These are phyloP conservation scores for Scaptodrosophila latifasciaeformis DNA, from an alignment of 2,888 invertebrate species.

Conservation along the genomic window DNA sequence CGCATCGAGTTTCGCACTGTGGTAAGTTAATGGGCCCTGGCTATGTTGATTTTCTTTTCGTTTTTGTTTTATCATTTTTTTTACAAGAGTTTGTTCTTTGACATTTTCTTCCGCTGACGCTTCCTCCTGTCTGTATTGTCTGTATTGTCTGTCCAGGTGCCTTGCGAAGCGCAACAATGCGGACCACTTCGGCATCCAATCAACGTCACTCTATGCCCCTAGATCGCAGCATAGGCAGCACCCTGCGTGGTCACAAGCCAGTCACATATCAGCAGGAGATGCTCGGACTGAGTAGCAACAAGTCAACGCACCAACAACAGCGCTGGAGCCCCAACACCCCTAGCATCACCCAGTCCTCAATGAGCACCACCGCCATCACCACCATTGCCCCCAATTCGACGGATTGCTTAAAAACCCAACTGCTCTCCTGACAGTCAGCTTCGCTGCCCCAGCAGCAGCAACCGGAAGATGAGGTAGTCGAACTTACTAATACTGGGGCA, in stretches of 20 bases:
- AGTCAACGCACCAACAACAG: too few relatives aligned
- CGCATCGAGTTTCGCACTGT: conserved; percentile 69
- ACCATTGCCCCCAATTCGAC: conserved; percentile 16
- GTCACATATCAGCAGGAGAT: conserved; percentile 31
- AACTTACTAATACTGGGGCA: conserved; percentile 1
- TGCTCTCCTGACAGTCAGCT: conserved; percentile 45
- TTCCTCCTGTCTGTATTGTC: too few relatives aligned
- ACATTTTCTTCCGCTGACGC: too few relatives aligned
- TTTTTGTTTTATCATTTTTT: too few relatives aligned
- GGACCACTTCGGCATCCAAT: conserved; percentile 13
- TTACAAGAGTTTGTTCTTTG: too few relatives aligned
- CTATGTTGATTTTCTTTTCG: too few relatives aligned
- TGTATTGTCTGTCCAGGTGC: too few relatives aligned
- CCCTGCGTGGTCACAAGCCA: conserved; percentile 28
- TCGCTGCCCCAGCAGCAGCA: neutral
- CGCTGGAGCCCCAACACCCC: conserved; percentile 35
- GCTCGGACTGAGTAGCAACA: conserved; percentile 20
- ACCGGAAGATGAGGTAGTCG: conserved; percentile 41
- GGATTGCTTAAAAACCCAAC: conserved; percentile 37
- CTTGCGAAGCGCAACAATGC: conserved; percentile 56
- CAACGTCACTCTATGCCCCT: conserved; percentile 52
- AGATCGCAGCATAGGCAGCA: conserved; percentile 19
- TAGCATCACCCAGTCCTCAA: conserved; percentile 3
- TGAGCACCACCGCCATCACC: conserved; percentile 6
- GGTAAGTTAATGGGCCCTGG: conserved; percentile 52